Conservation (phyloP, 2,888 invertebrate genomes). For the Diarsia mendica region DNA sequence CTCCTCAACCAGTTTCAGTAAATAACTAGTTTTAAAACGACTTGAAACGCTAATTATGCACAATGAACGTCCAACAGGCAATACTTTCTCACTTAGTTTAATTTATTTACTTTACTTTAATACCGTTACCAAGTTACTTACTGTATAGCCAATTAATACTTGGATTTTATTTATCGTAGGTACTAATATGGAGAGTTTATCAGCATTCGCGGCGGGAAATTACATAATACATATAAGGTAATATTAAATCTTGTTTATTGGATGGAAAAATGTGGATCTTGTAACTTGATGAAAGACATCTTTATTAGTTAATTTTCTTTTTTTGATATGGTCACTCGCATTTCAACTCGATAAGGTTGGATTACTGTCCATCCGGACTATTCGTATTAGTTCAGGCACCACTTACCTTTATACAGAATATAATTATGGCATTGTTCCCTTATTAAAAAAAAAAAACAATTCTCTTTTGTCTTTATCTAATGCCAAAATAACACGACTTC, state of each 20-base stretch:
- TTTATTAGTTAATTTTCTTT: too few relatives aligned
- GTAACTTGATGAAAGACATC: background rate
- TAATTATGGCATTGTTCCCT: background rate
- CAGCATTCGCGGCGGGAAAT: conserved; percentile 51
- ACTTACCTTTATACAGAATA: background rate
- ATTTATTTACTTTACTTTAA: conserved; percentile 5
- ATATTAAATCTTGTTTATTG: conserved; percentile 41
- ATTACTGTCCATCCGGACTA: too few relatives aligned
- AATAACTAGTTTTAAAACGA: conserved; percentile 51
- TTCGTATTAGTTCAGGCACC: background rate
- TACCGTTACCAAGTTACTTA: conserved; percentile 12
- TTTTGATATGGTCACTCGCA: too few relatives aligned
- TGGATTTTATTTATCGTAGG: conserved; percentile 56
- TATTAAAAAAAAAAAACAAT: too few relatives aligned
- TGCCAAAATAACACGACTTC: background rate
- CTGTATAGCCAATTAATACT: conserved; percentile 64
- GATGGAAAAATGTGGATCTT: background rate
- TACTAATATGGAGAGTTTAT: conserved; percentile 52
- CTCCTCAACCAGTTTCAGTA: conserved; percentile 65
- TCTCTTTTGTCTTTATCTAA: background rate
- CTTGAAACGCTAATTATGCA: conserved; percentile 72
- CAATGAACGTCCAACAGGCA: conserved; percentile 61
- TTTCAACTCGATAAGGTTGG: too few relatives aligned
- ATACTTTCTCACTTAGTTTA: conserved; percentile 74
- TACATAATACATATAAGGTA: conserved; percentile 57